Evolutionary conservation across 2,113 vertebrate species (phyloP).

Genomic region (Pseudonaja textilis): DNA sequence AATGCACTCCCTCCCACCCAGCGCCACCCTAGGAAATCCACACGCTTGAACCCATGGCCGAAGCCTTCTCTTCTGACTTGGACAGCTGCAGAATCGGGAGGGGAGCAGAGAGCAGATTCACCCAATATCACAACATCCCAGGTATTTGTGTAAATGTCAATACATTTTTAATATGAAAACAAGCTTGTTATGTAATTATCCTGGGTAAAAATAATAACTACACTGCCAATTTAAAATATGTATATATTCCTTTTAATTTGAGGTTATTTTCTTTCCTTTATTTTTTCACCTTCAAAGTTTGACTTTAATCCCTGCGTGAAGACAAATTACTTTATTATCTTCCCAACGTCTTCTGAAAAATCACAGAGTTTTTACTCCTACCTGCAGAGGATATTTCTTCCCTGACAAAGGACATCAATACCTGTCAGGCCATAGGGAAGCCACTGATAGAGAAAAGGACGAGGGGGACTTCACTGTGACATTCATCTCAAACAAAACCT

Average conservation of each 20-base stretch:
- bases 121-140: not conserved
- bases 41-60: not conserved
- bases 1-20: too few species aligned
- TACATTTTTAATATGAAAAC: not conserved
- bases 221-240: slow-evolving; percentile 18
- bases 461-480: slow-evolving; percentile 35
- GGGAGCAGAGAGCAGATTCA: too few species aligned
- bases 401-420: slow-evolving; percentile 68
- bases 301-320: slow-evolving; percentile 61
- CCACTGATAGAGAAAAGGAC: slow-evolving; percentile 47
- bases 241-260: slow-evolving; percentile 58
- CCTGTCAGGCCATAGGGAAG: slow-evolving; percentile 59
- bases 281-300: slow-evolving; percentile 53
- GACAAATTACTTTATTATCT: slow-evolving; percentile 70
- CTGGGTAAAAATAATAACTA: slow-evolving; percentile 11
- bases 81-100: not conserved
- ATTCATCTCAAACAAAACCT: slow-evolving; percentile 46
- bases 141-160: not conserved
- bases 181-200: not conserved
- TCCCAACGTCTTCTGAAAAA: slow-evolving; percentile 58
- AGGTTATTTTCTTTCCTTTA: not conserved
- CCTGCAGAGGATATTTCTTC: slow-evolving; percentile 59
- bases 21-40: not conserved
- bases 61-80: not conserved
- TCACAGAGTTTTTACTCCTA: slow-evolving; percentile 52